Evolutionary conservation across 2,888 invertebrate genomes (phyloP).

Genomic region (Meliscaeva auricollis): DNA sequence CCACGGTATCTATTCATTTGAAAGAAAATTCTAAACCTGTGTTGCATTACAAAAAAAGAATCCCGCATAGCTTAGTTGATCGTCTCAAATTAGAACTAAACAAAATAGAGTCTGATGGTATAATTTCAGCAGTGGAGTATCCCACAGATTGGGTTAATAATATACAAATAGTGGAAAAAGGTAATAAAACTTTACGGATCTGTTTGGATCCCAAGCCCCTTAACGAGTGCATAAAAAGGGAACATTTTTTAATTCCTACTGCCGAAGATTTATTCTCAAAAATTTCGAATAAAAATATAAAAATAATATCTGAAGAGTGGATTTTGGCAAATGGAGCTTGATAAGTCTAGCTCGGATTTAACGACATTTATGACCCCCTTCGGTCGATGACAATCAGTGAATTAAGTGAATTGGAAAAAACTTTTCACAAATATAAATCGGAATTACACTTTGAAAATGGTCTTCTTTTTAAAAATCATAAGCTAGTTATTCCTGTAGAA

Average conservation of each 20-base stretch:
- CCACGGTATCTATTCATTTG: conserved; percentile 51
- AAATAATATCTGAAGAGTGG: conserved; percentile 38
- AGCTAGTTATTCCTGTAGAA: too few species aligned
- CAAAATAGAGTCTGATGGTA: too few species aligned
- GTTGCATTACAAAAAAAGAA: conserved; percentile 73
- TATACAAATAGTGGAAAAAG: too few species aligned
- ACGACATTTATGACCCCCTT: conserved; percentile 77
- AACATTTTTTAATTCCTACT: too few species aligned
- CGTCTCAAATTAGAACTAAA: too few species aligned
- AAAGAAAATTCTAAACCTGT: conserved; percentile 69
- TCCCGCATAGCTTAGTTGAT: conserved; percentile 73
- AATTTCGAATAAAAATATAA: conserved; percentile 82
- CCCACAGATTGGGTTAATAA: too few species aligned
- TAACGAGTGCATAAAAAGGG: too few species aligned
- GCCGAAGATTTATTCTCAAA: too few species aligned
- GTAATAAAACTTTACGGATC: too few species aligned
- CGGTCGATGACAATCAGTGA: conserved; percentile 59
- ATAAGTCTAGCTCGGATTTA: conserved; percentile 72
- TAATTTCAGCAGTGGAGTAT: too few species aligned
- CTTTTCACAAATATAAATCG: conserved; percentile 40
- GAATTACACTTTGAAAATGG: conserved; percentile 48
- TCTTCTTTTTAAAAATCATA: too few species aligned
- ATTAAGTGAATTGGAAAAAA: conserved; percentile 37
- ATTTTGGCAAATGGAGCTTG: conserved; percentile 73
- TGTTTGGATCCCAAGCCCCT: too few species aligned